Evolutionary conservation across 1,140 invertebrate genomes (phyloP).

Genomic region (Drosophila arawakana): DNA sequence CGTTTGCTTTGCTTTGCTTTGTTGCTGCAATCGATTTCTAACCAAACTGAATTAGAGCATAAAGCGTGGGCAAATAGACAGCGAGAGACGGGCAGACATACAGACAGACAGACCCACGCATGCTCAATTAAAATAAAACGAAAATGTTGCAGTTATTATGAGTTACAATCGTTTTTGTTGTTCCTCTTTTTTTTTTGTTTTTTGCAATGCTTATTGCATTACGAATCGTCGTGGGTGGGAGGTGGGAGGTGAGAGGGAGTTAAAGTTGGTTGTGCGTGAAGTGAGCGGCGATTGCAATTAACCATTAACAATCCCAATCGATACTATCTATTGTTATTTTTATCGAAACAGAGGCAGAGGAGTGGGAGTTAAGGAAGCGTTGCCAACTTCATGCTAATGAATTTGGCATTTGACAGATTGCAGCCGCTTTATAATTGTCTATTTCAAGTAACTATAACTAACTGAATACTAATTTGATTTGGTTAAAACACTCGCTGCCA

Average conservation of each 20-base stretch:
- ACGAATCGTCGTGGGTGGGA: constrained; percentile 1
- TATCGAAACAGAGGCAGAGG: constrained; percentile 1
- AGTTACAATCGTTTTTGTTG: constrained; percentile 48
- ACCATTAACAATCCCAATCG: constrained; percentile 57
- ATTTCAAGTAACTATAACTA: constrained; percentile 14
- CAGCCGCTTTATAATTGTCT: constrained; percentile 35
- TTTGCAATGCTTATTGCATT: constrained; percentile 21
- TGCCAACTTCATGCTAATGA: constrained; percentile 38
- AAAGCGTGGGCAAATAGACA: constrained; percentile 72
- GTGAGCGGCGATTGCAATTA: constrained; percentile 63
- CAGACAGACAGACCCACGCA: constrained; percentile 59
- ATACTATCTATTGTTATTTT: constrained; percentile 38
- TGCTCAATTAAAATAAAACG: constrained; percentile 70
- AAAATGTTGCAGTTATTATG: constrained; percentile 55
- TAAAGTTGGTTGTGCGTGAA: constrained; percentile 33
- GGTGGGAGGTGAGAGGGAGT: neutral
- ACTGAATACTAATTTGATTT: constrained; percentile 21
- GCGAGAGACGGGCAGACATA: constrained; percentile 13
- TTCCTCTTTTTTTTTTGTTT: constrained; percentile 14
- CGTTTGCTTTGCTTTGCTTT: constrained; percentile 37
- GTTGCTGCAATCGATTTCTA: constrained; percentile 76
- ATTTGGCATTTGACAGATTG: constrained; percentile 43
- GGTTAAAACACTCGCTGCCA: constrained; percentile 24
- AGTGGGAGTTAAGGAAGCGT: neutral
- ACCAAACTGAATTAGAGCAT: constrained; percentile 78